Percentiles rank a stretch among this genome's conserved stretches.
phyloP scores from a whole-genome alignment of 1,140 invertebrate species.

The Eupeodes corollae region DNA sequence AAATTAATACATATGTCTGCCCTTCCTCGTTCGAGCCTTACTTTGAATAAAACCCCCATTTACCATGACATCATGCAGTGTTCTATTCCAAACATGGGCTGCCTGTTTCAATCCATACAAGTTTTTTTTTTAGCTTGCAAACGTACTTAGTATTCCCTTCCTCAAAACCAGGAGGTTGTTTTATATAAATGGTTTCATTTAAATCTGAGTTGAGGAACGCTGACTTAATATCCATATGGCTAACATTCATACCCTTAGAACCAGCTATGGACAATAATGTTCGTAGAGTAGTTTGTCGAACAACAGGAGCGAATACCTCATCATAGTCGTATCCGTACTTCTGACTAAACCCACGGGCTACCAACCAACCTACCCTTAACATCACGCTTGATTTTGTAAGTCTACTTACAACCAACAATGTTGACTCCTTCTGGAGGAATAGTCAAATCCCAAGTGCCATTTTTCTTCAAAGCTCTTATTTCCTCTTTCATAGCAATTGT shows the following conservation, averaged over 20 bases:
- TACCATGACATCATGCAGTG: no score
- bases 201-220: constrained; percentile 25
- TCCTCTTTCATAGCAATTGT: constrained; percentile 31
- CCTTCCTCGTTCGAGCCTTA: constrained; percentile 1
- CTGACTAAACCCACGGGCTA: constrained; percentile 33
- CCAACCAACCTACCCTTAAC: constrained; percentile 30
- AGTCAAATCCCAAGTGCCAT: constrained; percentile 34
- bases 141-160: no score
- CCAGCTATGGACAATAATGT: no score
- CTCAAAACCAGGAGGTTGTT: no score
- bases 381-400: no score
- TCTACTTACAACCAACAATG: constrained; percentile 15
- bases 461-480: constrained; percentile 24
- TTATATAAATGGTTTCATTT: no score
- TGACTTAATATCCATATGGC: no score
- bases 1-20: neutral
- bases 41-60: no score
- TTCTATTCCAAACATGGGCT: neutral
- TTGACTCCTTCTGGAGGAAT: no score
- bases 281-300: no score
- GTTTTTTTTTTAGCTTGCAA: no score
- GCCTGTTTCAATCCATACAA: constrained; percentile 4
- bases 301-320: no score
- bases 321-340: constrained; percentile 21
- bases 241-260: constrained; percentile 12